Conservation (phyloP, 1,140 invertebrate genomes). For the Ceratina calcarata region DNA sequence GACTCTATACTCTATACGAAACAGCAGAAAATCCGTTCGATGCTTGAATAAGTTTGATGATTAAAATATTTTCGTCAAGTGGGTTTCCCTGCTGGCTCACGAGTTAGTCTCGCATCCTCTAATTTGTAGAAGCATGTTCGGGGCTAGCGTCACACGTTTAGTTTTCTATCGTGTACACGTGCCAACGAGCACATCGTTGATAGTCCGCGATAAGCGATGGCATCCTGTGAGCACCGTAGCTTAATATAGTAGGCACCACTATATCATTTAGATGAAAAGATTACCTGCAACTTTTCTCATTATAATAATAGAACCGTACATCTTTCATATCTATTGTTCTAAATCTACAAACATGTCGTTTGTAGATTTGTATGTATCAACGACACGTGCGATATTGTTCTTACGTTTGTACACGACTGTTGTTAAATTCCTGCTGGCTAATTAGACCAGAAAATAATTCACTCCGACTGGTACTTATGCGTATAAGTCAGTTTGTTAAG, state of each 20-base stretch:
- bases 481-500: slow-evolving; percentile 11
- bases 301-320: slow-evolving; percentile 27
- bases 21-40: too few relatives aligned
- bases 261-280: slow-evolving; percentile 63
- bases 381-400: not conserved
- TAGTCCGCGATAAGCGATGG: slow-evolving; percentile 64
- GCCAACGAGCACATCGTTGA: slow-evolving; percentile 50
- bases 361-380: not conserved
- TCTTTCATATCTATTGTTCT: slow-evolving; percentile 29
- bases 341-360: not conserved
- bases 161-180: slow-evolving; percentile 48
- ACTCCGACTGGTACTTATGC: not conserved
- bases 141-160: slow-evolving; percentile 43
- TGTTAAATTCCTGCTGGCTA: not conserved
- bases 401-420: too few relatives aligned
- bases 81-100: slow-evolving; percentile 22
- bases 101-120: slow-evolving; percentile 30
- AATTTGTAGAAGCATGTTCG: slow-evolving; percentile 39
- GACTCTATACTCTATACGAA: too few relatives aligned
- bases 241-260: slow-evolving; percentile 45
- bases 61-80: not conserved
- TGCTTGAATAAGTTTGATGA: too few relatives aligned
- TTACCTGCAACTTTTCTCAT: slow-evolving; percentile 60
- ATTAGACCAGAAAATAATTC: slow-evolving; percentile 9
- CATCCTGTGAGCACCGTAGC: slow-evolving; percentile 63